Evolutionary conservation across 1,140 invertebrate genomes (phyloP).

Genomic region (Zeugodacus cucurbitae): DNA sequence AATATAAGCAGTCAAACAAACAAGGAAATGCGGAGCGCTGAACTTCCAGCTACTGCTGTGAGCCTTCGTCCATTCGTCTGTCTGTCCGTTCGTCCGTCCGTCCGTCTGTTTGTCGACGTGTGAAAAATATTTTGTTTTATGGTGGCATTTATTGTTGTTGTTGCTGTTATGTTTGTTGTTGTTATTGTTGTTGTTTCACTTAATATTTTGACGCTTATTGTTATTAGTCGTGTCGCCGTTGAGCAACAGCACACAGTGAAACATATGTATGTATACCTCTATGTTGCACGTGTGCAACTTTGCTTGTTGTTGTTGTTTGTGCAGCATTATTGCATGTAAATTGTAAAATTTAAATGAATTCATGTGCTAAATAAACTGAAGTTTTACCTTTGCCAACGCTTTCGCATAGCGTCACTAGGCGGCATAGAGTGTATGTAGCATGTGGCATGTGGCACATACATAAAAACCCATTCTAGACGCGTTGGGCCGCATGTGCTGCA

Average conservation of each 20-base stretch:
- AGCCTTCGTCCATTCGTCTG: not conserved
- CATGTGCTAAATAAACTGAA: constrained; percentile 32
- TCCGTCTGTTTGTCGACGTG: not conserved
- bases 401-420: not conserved
- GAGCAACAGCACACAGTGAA: not conserved
- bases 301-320: not conserved
- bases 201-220: constrained; percentile 5
- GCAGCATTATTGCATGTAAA: not conserved
- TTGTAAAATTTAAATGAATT: constrained; percentile 27
- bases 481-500: not conserved
- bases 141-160: not conserved
- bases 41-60: not conserved
- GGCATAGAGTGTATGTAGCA: not conserved
- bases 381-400: not conserved
- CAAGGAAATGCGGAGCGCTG: not conserved
- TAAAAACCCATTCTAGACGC: not conserved
- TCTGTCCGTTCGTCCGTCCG: not conserved
- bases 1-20: not conserved
- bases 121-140: constrained; percentile 6
- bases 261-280: not conserved
- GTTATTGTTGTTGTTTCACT: not conserved
- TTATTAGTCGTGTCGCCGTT: constrained; percentile 23
- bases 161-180: not conserved
- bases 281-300: not conserved
- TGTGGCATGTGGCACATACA: not conserved